phyloP scores from a whole-genome alignment of 2,888 invertebrate genomes.

The Synanthedon vespiformis region DNA sequence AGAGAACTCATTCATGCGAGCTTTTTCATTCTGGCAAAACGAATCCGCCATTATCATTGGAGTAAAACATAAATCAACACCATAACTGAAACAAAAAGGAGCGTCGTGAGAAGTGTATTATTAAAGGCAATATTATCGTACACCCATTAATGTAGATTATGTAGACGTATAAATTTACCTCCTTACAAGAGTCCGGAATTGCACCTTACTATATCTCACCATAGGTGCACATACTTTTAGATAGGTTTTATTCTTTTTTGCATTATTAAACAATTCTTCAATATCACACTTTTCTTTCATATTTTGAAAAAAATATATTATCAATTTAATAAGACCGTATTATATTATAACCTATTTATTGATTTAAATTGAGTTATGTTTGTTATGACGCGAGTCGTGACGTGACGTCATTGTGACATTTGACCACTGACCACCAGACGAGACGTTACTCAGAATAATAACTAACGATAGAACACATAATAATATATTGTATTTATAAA shows the following conservation, averaged over 20 bases:
- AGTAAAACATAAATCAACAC: conserved; percentile 90
- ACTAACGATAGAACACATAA: no score
- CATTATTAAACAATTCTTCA: conserved; percentile 74
- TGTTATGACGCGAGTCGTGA: no score
- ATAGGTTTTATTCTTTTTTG: conserved; percentile 58
- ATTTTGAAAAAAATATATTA: background rate
- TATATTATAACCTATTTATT: no score
- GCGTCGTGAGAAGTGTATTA: background rate
- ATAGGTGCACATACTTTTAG: conserved; percentile 93
- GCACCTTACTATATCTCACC: conserved; percentile 87
- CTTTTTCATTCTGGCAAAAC: conserved; percentile 89
- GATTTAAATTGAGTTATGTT: no score
- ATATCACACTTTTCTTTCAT: conserved; percentile 41
- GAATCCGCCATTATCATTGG: conserved; percentile 98
- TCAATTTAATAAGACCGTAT: no score
- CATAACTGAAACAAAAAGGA: conserved; percentile 70
- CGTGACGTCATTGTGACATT: no score
- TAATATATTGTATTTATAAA: no score
- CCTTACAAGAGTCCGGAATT: conserved; percentile 57
- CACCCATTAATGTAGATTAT: background rate
- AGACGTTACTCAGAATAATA: no score
- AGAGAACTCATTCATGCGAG: conserved; percentile 84
- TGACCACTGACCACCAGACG: no score
- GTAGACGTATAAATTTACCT: conserved; percentile 31
- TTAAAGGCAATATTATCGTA: background rate